Evolutionary conservation across 2,797 vertebrate species (phyloP).

Genomic region (Galaxias olidus): DNA sequence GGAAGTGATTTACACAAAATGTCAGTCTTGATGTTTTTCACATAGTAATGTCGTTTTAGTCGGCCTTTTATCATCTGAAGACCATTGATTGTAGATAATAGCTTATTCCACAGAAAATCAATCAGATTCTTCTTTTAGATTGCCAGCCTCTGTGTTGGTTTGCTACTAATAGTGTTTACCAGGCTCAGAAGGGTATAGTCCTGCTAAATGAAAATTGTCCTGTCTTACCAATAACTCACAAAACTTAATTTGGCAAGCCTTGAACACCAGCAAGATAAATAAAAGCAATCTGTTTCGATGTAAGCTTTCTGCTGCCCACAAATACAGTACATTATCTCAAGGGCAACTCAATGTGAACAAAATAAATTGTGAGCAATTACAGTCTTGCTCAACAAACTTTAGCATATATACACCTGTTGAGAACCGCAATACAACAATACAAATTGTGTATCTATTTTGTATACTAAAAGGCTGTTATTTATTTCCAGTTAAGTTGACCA

Average conservation of each 20-base stretch:
- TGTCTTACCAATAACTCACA: conserved; percentile 35
- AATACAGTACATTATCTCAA: conserved; percentile 36
- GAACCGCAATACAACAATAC: too few species aligned
- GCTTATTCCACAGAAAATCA: conserved; percentile 60
- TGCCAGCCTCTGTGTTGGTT: conserved; percentile 31
- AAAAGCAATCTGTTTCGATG: conserved; percentile 18
- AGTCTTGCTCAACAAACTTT: conserved; percentile 17
- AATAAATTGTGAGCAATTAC: conserved; percentile 15
- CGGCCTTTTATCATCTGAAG: conserved; percentile 41
- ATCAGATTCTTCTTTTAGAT: conserved; percentile 62
- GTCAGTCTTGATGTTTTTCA: conserved; percentile 27
- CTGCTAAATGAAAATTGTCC: conserved; percentile 42
- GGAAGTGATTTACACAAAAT: not conserved
- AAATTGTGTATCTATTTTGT: too few species aligned
- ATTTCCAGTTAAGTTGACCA: too few species aligned
- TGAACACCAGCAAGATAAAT: conserved; percentile 34
- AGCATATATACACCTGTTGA: not conserved
- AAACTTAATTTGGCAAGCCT: conserved; percentile 27
- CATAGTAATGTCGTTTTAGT: conserved; percentile 42
- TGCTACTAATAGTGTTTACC: conserved; percentile 51
- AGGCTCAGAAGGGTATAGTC: conserved; percentile 27
- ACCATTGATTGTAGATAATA: conserved; percentile 61
- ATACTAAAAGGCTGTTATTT: too few species aligned
- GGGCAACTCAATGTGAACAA: conserved; percentile 24
- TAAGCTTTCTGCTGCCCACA: conserved; percentile 8